phyloP scores from a whole-genome alignment of 2,797 vertebrate genomes.

The Morelia viridis region DNA sequence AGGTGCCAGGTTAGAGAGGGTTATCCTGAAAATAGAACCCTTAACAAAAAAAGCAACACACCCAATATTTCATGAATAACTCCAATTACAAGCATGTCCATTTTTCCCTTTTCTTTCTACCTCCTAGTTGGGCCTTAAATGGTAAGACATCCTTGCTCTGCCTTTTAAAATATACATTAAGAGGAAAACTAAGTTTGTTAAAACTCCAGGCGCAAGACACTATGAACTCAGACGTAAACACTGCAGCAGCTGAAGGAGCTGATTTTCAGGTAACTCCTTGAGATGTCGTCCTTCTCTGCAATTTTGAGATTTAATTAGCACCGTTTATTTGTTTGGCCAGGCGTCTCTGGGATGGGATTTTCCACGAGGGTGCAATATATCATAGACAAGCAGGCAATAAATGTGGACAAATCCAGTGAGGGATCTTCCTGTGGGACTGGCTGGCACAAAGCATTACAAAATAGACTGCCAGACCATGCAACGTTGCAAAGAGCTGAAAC shows the following conservation, averaged over 20 bases:
- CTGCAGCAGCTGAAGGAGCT: neutral
- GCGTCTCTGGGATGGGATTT: neutral
- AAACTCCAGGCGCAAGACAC: neutral
- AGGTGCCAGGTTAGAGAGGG: neutral
- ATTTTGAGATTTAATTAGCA: neutral
- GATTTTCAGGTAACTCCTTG: neutral
- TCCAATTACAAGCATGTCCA: neutral
- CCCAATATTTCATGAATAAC: neutral
- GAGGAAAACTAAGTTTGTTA: neutral
- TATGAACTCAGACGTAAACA: neutral
- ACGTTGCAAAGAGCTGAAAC: no score
- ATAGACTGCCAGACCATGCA: neutral
- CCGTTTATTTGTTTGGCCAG: neutral
- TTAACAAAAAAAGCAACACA: neutral
- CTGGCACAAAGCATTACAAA: neutral
- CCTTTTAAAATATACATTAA: neutral
- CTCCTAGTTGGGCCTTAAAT: neutral
- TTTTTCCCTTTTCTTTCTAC: neutral
- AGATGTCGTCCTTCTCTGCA: neutral
- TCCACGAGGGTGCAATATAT: neutral
- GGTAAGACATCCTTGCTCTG: neutral
- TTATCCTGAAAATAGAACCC: neutral
- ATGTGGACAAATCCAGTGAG: neutral
- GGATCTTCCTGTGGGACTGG: neutral
- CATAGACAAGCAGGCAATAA: neutral